Percentiles rank a stretch among this genome's conserved stretches.
phyloP scores from a whole-genome alignment of 92 coral and sea anemone genomes.

The Parazoanthus swiftii region DNA sequence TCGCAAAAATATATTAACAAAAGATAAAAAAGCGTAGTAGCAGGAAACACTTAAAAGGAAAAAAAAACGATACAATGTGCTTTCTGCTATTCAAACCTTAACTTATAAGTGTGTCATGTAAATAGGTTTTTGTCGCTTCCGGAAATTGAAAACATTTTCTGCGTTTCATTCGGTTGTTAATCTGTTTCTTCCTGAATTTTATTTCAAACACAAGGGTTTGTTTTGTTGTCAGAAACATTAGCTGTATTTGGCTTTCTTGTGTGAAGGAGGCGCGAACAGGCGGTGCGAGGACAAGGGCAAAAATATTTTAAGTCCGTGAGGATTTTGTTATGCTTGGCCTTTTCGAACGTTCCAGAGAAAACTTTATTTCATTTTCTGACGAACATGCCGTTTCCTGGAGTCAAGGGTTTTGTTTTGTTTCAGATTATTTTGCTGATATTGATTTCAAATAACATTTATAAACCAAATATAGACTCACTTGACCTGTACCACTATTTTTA shows the following conservation, averaged over 20 bases:
- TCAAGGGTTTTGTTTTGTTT: background rate
- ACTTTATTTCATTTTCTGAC: background rate
- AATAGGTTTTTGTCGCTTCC: background rate
- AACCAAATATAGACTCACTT: no score
- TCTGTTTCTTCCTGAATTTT: background rate
- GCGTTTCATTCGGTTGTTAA: background rate
- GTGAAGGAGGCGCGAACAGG: background rate
- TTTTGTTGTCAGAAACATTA: background rate
- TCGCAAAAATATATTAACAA: background rate
- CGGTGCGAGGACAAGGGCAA: background rate
- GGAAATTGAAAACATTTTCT: background rate
- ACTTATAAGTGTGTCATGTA: background rate
- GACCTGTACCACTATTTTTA: no score
- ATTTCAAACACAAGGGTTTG: background rate
- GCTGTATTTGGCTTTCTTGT: background rate
- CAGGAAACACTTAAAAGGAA: background rate
- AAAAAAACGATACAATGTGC: background rate
- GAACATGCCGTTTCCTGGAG: background rate
- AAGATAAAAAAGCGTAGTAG: background rate
- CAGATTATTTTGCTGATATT: background rate
- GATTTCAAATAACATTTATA: background rate
- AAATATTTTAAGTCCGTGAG: background rate
- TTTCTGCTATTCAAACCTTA: no score
- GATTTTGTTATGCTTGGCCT: background rate
- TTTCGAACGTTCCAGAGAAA: background rate